Evolutionary conservation across 2,888 invertebrate species (phyloP).

Genomic region (Agrotis clavis): DNA sequence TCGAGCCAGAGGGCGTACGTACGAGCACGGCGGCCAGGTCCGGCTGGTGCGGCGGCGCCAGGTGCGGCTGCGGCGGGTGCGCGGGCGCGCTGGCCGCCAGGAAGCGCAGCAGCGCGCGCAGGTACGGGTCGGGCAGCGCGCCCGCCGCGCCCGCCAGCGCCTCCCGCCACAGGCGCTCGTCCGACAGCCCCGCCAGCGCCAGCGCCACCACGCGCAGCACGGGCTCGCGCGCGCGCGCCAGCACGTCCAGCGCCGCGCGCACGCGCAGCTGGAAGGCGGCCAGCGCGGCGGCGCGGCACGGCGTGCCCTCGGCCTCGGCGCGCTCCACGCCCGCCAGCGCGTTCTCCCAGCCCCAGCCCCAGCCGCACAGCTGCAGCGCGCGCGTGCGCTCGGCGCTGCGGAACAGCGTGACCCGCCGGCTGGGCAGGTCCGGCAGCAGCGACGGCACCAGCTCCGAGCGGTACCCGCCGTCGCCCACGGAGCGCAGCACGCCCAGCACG

Average conservation of each 20-base stretch:
- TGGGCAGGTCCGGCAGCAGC: conserved; percentile 93
- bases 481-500: conserved; percentile 91
- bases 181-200: conserved; percentile 94
- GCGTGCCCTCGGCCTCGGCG: conserved; percentile 94
- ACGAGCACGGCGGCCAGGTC: conserved; percentile 74
- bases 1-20: too few species aligned
- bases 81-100: conserved; percentile 93
- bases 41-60: conserved; percentile 69
- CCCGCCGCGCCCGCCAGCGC: conserved; percentile 95
- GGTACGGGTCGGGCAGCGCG: conserved; percentile 96
- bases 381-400: conserved; percentile 94
- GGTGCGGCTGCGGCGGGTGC: conserved; percentile 90
- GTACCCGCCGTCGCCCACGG: conserved; percentile 83
- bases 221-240: conserved; percentile 92
- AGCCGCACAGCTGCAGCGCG: conserved; percentile 97
- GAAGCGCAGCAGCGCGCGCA: conserved; percentile 97
- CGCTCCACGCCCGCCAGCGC: conserved; percentile 88
- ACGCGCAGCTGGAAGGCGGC: conserved; percentile 97
- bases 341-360: conserved; percentile 95
- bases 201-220: conserved; percentile 85
- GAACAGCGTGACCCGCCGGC: conserved; percentile 83
- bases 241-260: conserved; percentile 95
- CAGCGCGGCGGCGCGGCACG: conserved; percentile 96
- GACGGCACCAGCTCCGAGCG: conserved; percentile 92
- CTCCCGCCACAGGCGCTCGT: conserved; percentile 95